These are phyloP conservation scores for Antigone vipio DNA, from an alignment of 2,113 vertebrate genomes.

Conservation along the genomic window DNA sequence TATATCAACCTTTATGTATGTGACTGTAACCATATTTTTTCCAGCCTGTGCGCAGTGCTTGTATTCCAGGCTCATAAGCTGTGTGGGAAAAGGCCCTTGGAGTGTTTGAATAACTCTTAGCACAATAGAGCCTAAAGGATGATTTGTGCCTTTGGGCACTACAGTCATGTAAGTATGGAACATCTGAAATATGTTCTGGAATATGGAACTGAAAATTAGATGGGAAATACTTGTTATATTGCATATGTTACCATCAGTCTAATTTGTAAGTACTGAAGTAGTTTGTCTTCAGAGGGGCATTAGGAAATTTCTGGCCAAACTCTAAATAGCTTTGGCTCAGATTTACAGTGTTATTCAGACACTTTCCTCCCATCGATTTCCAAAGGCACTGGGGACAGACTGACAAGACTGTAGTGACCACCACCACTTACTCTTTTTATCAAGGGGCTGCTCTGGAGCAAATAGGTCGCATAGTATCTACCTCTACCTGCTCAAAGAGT, in stretches of 20 bases:
- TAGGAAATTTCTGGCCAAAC: not conserved
- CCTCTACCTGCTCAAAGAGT: not conserved
- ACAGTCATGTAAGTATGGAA: not conserved
- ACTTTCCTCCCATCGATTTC: not conserved
- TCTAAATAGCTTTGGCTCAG: not conserved
- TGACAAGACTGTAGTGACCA: not conserved
- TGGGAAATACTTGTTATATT: slow-evolving; percentile 38
- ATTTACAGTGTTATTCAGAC: not conserved
- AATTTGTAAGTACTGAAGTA: slow-evolving; percentile 15
- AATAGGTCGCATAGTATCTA: not conserved
- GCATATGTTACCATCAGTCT: not conserved
- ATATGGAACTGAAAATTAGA: slow-evolving; percentile 20
- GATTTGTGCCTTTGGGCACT: slow-evolving; percentile 30
- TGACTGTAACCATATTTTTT: slow-evolving; percentile 30
- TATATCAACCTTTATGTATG: slow-evolving; percentile 33
- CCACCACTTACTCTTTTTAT: not conserved
- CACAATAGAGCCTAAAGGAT: not conserved
- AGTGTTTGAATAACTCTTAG: slow-evolving; percentile 6
- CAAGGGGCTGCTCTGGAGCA: not conserved
- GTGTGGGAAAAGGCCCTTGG: slow-evolving; percentile 11
- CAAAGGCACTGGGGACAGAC: not conserved
- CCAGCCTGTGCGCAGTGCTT: not conserved
- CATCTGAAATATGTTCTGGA: slow-evolving; percentile 9
- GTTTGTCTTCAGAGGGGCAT: not conserved
- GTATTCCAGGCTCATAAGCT: not conserved